Conservation (phyloP, 2,888 invertebrate species). For the Pandemis heparana region DNA sequence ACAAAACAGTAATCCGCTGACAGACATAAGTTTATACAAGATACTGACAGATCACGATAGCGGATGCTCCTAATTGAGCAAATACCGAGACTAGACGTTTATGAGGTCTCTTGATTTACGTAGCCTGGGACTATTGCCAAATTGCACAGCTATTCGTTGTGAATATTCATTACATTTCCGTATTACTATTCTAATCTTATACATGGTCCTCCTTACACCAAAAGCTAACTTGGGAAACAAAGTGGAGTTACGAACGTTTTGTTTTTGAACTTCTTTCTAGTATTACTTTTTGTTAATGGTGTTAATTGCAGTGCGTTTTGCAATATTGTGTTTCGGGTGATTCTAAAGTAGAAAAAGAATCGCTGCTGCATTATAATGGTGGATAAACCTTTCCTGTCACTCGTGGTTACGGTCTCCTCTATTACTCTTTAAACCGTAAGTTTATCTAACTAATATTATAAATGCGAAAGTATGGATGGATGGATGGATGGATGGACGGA, state of each 20-base stretch:
- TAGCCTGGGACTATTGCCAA: slow-evolving; percentile 35
- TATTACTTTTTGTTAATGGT: no score
- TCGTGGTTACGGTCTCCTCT: no score
- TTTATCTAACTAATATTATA: no score
- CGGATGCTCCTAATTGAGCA: slow-evolving; percentile 29
- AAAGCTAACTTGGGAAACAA: slow-evolving; percentile 4
- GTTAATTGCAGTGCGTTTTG: no score
- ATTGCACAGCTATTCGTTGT: slow-evolving; percentile 18
- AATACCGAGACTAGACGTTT: slow-evolving; percentile 35
- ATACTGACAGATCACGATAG: slow-evolving; percentile 10
- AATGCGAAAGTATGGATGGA: no score
- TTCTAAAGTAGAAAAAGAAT: no score
- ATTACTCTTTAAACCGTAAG: no score
- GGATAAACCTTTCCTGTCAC: no score
- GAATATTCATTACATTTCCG: slow-evolving; percentile 33
- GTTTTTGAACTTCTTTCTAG: no score
- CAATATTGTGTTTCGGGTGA: no score
- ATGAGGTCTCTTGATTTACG: slow-evolving; percentile 28
- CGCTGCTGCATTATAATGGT: no score
- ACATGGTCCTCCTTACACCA: not conserved
- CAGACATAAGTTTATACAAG: slow-evolving; percentile 3
- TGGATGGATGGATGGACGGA: no score
- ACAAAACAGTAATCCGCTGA: not conserved
- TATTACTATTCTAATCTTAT: slow-evolving; percentile 15
- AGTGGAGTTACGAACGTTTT: not conserved